Evolutionary conservation across 2,113 vertebrate species (phyloP).

Genomic region (Oceanodroma tethys): DNA sequence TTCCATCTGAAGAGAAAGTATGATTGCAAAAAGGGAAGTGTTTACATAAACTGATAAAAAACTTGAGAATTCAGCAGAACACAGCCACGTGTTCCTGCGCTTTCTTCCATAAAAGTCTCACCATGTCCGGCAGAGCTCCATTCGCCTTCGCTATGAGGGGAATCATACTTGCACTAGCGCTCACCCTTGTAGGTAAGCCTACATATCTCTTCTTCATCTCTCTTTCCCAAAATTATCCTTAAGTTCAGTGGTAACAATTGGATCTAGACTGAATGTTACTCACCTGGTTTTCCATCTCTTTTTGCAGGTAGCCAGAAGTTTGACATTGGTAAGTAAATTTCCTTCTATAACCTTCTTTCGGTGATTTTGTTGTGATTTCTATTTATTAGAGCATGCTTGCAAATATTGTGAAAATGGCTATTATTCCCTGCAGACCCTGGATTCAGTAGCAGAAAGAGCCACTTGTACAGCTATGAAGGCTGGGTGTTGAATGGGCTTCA

Average conservation of each 20-base stretch:
- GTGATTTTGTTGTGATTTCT: background rate
- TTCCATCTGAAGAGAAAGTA: background rate
- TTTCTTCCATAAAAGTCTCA: slow-evolving; percentile 67
- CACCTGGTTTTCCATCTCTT: background rate
- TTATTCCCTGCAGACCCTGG: slow-evolving; percentile 68
- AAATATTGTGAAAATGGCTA: background rate
- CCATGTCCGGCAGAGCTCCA: background rate
- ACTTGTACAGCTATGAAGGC: slow-evolving; percentile 78
- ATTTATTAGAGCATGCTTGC: background rate
- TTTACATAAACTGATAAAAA: slow-evolving; percentile 68
- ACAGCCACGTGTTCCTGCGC: slow-evolving; percentile 31
- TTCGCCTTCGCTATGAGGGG: slow-evolving; percentile 79
- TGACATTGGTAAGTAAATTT: slow-evolving; percentile 38
- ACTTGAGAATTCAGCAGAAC: slow-evolving; percentile 57
- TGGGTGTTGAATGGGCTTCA: slow-evolving; percentile 73
- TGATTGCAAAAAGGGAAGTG: slow-evolving; percentile 28
- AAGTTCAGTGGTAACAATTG: background rate
- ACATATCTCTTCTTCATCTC: background rate
- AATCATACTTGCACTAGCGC: slow-evolving; percentile 72
- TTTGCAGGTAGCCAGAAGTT: slow-evolving; percentile 55
- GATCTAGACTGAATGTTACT: background rate
- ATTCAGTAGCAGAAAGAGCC: slow-evolving; percentile 67
- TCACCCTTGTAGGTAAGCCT: slow-evolving; percentile 83
- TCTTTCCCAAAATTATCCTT: background rate
- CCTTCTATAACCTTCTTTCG: background rate